Conservation (phyloP, 2,888 invertebrate genomes). For the Sinohyriopsis cumingii region DNA sequence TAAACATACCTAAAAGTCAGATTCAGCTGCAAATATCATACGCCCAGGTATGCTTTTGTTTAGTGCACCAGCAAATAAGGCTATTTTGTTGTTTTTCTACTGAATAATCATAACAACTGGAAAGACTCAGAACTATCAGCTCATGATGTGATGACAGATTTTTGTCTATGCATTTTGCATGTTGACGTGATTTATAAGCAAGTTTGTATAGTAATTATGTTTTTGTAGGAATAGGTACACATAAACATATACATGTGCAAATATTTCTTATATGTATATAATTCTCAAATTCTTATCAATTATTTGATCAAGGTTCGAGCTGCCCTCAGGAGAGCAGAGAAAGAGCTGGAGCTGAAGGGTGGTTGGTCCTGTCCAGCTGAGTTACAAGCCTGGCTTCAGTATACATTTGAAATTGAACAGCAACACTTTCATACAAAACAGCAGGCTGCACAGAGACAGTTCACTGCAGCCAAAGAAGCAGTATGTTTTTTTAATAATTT, state of each 20-base stretch:
- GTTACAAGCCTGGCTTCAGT: conserved; percentile 94
- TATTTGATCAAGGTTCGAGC: conserved; percentile 73
- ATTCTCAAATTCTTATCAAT: neutral
- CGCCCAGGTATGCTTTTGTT: no score
- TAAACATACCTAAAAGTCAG: neutral
- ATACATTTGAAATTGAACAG: conserved; percentile 96
- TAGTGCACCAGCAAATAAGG: no score
- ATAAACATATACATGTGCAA: no score
- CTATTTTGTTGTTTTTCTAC: no score
- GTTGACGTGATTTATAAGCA: no score
- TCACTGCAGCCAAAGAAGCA: conserved; percentile 90
- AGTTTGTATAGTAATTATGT: no score
- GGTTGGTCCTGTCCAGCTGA: conserved; percentile 87
- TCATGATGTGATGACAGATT: no score
- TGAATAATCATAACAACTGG: no score
- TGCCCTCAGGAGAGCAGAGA: conserved; percentile 89
- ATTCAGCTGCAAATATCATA: neutral
- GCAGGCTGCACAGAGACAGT: conserved; percentile 85
- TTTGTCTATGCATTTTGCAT: no score
- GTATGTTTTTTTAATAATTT: conserved; percentile 75
- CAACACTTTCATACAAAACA: conserved; percentile 89
- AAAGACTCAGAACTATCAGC: no score
- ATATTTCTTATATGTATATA: neutral
- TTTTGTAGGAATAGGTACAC: no score
- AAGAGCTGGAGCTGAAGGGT: conserved; percentile 88